phyloP scores from a whole-genome alignment of 2,113 vertebrate genomes.

The Lophochroa leadbeateri region DNA sequence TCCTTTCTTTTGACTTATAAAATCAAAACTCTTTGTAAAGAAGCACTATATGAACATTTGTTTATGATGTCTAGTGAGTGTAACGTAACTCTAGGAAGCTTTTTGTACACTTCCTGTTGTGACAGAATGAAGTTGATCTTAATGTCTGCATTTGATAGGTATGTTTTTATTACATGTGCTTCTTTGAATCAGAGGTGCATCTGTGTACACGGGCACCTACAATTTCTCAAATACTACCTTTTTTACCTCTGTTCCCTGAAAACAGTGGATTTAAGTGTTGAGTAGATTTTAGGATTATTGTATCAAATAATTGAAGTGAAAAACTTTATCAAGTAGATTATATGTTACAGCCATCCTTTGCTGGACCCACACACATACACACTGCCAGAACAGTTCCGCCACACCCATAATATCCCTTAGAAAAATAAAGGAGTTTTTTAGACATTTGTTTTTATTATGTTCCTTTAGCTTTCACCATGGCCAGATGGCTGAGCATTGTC shows the following conservation, averaged over 20 bases:
- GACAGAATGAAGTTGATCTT: neutral
- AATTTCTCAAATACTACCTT: neutral
- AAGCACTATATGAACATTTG: fast-evolving
- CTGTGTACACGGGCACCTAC: neutral
- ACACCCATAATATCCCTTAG: conserved; percentile 3
- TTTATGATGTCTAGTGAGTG: neutral
- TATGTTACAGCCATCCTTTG: neutral
- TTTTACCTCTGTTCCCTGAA: neutral
- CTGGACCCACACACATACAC: neutral
- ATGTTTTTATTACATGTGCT: neutral
- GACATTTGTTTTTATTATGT: neutral
- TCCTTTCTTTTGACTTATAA: neutral
- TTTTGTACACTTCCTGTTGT: neutral
- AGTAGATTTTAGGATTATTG: neutral
- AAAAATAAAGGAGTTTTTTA: neutral
- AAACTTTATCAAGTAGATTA: neutral
- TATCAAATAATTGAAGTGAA: neutral
- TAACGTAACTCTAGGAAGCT: neutral
- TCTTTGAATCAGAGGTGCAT: neutral
- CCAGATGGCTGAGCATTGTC: conserved; percentile 6
- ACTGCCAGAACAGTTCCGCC: neutral
- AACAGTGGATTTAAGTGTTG: neutral
- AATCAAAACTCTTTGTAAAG: neutral
- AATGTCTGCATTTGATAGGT: neutral
- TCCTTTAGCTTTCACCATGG: conserved; percentile 8